Evolutionary conservation across 2,888 invertebrate species (phyloP).

Genomic region (Cremastobaeus sp.): DNA sequence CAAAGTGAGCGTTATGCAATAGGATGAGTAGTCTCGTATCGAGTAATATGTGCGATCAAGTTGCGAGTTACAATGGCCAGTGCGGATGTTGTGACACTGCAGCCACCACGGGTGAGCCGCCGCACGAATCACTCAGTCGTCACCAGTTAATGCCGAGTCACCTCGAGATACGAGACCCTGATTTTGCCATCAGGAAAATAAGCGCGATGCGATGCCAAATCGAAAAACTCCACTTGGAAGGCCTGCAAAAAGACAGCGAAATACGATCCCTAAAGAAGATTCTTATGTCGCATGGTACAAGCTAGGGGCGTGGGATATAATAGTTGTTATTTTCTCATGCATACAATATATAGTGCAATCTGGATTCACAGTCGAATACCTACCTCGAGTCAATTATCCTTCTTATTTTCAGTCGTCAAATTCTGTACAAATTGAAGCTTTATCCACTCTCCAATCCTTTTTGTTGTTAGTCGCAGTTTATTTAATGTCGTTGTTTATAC

Average conservation of each 20-base stretch:
- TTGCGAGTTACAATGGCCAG: constrained; percentile 34
- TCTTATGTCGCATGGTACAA: constrained; percentile 68
- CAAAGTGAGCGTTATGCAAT: constrained; percentile 32
- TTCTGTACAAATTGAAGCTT: too few relatives aligned
- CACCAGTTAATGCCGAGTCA: constrained; percentile 70
- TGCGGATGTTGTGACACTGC: constrained; percentile 48
- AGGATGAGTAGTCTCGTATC: constrained; percentile 15
- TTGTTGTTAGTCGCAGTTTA: too few relatives aligned
- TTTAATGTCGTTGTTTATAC: too few relatives aligned
- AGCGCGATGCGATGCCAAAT: constrained; percentile 74
- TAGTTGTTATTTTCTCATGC: too few relatives aligned
- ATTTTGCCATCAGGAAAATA: constrained; percentile 71
- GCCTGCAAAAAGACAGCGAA: constrained; percentile 72
- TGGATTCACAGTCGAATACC: too few relatives aligned
- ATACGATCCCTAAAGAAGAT: constrained; percentile 69
- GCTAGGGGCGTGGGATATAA: not conserved
- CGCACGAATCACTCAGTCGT: constrained; percentile 68
- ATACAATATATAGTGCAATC: too few relatives aligned
- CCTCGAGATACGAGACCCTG: constrained; percentile 68
- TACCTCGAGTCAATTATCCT: too few relatives aligned
- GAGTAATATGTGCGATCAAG: constrained; percentile 40
- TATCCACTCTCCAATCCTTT: too few relatives aligned
- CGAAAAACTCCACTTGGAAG: constrained; percentile 73
- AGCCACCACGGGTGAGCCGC: constrained; percentile 23
- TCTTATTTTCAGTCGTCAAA: too few relatives aligned